Evolutionary conservation across 2,113 vertebrate genomes (phyloP).

Genomic region (Poeciliopsis turrubarensis): DNA sequence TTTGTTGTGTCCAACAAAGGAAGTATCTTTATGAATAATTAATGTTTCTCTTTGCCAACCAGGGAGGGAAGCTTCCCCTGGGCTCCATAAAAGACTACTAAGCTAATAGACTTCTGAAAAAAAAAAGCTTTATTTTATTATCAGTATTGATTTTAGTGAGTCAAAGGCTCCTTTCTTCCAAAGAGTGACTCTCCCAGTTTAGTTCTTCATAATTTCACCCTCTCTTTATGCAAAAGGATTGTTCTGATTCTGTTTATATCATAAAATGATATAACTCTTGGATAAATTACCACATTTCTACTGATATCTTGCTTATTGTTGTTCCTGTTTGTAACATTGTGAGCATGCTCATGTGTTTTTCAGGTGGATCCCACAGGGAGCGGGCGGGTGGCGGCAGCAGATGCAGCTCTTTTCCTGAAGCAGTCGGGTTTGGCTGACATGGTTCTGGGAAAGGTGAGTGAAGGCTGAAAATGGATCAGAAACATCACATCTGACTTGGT

Average conservation of each 20-base stretch:
- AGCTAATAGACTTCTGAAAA: constrained; percentile 38
- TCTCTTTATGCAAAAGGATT: neutral
- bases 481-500: neutral
- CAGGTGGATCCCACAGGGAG: constrained; percentile 91
- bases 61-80: constrained; percentile 41
- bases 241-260: neutral
- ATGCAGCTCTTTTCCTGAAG: constrained; percentile 96
- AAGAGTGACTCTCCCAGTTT: neutral
- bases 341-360: constrained; percentile 79
- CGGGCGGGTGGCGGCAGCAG: constrained; percentile 90
- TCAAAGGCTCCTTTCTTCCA: neutral
- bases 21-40: constrained; percentile 76
- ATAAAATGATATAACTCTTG: neutral
- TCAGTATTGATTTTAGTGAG: constrained; percentile 47
- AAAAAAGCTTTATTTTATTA: constrained; percentile 36
- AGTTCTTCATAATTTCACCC: neutral
- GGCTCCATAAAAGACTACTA: constrained; percentile 40
- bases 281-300: neutral
- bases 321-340: constrained; percentile 19
- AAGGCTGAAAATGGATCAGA: neutral
- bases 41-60: constrained; percentile 62
- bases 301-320: neutral
- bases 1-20: constrained; percentile 53
- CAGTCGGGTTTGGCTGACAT: constrained; percentile 93
- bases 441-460: constrained; percentile 92